Conservation (phyloP, 2,888 invertebrate species). For the Acronicta aceris region DNA sequence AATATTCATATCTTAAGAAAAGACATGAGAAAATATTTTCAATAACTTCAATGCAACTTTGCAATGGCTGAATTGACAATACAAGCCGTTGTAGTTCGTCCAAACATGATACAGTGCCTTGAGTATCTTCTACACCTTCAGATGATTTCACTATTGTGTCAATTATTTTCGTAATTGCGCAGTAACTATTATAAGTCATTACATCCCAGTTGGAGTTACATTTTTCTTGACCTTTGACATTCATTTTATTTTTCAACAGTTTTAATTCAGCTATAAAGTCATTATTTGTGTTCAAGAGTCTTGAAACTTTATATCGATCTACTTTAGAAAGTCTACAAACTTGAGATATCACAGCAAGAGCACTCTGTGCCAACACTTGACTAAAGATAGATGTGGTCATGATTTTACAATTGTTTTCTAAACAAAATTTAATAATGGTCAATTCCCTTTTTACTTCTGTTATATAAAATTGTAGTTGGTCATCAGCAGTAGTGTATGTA, state of each 20-base stretch:
- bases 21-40: conserved; percentile 93
- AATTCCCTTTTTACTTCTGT: conserved; percentile 86
- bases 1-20: conserved; percentile 91
- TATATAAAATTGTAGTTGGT: conserved; percentile 83
- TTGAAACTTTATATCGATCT: conserved; percentile 86
- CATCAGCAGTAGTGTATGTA: conserved; percentile 79
- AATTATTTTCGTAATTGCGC: conserved; percentile 85
- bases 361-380: conserved; percentile 83
- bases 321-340: conserved; percentile 84
- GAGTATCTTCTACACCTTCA: conserved; percentile 71
- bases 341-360: conserved; percentile 86
- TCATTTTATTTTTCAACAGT: conserved; percentile 67
- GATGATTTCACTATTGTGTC: conserved; percentile 82
- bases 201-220: conserved; percentile 79
- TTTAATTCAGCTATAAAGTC: conserved; percentile 80
- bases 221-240: conserved; percentile 61
- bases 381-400: conserved; percentile 86
- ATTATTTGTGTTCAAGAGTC: conserved; percentile 82
- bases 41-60: conserved; percentile 90
- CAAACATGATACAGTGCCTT: conserved; percentile 78
- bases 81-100: conserved; percentile 84
- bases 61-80: conserved; percentile 82
- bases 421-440: conserved; percentile 84
- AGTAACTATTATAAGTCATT: conserved; percentile 86
- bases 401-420: conserved; percentile 86